Evolutionary conservation across 35 echinoderm and acorn worm species (phyloP), one percentile per base, ranked within the genome.

Genomic region (Ophioderma brevispina): DNA sequence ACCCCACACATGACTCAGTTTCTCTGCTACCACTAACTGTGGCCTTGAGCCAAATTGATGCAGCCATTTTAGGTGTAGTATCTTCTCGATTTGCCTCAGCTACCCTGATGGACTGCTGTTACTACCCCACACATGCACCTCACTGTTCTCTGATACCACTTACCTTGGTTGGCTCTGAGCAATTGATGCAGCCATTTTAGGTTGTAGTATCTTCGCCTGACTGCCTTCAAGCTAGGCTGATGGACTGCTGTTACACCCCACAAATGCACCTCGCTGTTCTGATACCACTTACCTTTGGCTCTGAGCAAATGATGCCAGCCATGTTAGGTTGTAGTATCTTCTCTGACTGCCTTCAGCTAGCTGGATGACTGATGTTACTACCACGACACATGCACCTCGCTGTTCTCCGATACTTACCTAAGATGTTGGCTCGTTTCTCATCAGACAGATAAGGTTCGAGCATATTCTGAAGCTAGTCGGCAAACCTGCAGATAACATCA

Each of bases 231-330:
- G 97, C 94, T n/a, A 99, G 91, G 82, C n/a, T 99, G 97, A 36
- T 99, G n/a, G 97, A 78, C 97, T 95, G 55, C 94, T 96, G 76
- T 98, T n/a, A 94, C 95, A 31, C 97, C 97, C 97, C 97, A 99
- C 1, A 99, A 93, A 88, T 95, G 93, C 36, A 99, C 97, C 64
- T 99, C 97, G 63, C 94, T 99, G 80, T 95, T 99, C 97, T 14
- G 97, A 95, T 43, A 99, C 91, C 38, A 95, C 88, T 18, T n/a
- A n/a, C 59, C 95, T 94, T 94, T 95, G 93, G n/a, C n/a, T n/a
- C n/a, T n/a, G n/a, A n/a, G n/a, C n/a, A n/a, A n/a, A n/a, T n/a
- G n/a, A n/a, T n/a, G n/a, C n/a, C n/a, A n/a, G n/a, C n/a, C n/a
- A n/a, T n/a, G n/a, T n/a, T n/a, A n/a, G n/a, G n/a, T n/a, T n/a